A percentile compares a stretch with the other conserved stretches of the same genome.
These are phyloP conservation scores for Hyperoplus lanceolatus DNA, from an alignment of 2,797 vertebrate genomes.

Conservation along the genomic window DNA sequence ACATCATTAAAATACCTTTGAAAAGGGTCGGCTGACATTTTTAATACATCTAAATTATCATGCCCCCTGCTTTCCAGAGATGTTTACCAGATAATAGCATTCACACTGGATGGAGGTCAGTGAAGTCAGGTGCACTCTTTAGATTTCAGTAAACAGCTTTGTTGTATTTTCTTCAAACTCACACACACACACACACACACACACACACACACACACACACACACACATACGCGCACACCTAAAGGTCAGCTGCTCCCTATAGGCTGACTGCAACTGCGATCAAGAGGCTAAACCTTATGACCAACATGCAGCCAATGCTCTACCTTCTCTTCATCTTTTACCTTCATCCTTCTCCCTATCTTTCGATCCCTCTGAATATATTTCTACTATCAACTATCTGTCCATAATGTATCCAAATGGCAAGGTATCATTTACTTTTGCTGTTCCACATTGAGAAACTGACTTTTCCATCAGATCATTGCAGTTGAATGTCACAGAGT, in stretches of 20 bases:
- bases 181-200: conserved; percentile 12
- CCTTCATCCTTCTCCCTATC: conserved; percentile 3
- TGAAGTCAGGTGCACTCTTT: conserved; percentile 59
- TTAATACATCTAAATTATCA: not conserved
- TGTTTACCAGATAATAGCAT: conserved; percentile 23
- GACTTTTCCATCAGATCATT: conserved; percentile 74
- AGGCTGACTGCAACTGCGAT: conserved; percentile 71
- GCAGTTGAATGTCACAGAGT: conserved; percentile 71
- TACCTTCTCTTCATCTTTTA: conserved; percentile 21
- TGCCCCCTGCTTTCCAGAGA: not conserved
- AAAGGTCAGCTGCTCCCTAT: conserved; percentile 75
- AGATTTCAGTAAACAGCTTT: conserved; percentile 62
- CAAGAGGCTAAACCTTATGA: conserved; percentile 63
- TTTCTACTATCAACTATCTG: conserved; percentile 21
- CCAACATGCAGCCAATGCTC: conserved; percentile 15
- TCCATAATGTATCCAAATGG: not conserved
- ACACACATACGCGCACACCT: conserved; percentile 21
- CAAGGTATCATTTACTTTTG: conserved; percentile 41
- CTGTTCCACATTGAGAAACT: conserved; percentile 19
- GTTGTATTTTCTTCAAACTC: conserved; percentile 17
- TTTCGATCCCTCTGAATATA: conserved; percentile 22
- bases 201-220: conserved; percentile 25
- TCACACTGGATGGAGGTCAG: conserved; percentile 65
- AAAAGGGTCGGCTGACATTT: conserved; percentile 10
- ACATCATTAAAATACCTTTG: conserved; percentile 1